These are phyloP conservation scores for Palythoa grandiflora DNA, from an alignment of 92 coral and sea anemone genomes.

Conservation along the genomic window DNA sequence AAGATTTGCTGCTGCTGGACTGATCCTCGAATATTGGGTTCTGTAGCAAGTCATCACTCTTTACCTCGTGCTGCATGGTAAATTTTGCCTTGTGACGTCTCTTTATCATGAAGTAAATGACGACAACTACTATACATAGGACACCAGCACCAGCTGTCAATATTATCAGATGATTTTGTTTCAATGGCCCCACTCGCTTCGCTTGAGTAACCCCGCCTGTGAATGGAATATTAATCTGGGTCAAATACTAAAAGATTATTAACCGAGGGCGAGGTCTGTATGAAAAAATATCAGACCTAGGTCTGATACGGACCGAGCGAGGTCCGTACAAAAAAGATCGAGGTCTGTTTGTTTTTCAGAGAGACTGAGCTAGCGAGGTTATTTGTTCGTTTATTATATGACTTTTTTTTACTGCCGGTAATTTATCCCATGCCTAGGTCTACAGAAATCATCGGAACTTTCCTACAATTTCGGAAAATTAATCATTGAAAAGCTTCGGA, in stretches of 20 bases:
- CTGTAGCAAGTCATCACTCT: slow-evolving; percentile 70
- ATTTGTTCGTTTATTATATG: too few species aligned
- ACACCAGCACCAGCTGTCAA: background rate
- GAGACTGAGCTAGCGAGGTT: too few species aligned
- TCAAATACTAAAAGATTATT: background rate
- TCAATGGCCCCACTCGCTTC: slow-evolving; percentile 12
- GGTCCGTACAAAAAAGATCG: background rate
- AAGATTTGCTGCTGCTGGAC: slow-evolving; percentile 50
- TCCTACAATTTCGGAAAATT: too few species aligned
- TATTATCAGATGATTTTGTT: slow-evolving; percentile 7
- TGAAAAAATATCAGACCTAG: too few species aligned
- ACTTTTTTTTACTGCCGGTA: too few species aligned
- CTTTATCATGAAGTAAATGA: slow-evolving; percentile 25
- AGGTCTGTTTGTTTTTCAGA: too few species aligned
- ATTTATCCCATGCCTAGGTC: too few species aligned
- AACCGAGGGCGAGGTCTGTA: too few species aligned
- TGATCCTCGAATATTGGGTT: slow-evolving; percentile 80
- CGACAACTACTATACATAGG: slow-evolving; percentile 23
- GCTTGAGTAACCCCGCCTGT: slow-evolving; percentile 4
- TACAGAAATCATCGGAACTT: too few species aligned
- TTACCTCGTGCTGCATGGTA: slow-evolving; percentile 55
- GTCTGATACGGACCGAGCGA: background rate
- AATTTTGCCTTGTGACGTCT: slow-evolving; percentile 48
- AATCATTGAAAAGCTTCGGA: too few species aligned
- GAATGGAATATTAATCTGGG: background rate